These are phyloP conservation scores for Streptopelia turtur DNA, from an alignment of 2,797 vertebrate genomes.

Conservation along the genomic window DNA sequence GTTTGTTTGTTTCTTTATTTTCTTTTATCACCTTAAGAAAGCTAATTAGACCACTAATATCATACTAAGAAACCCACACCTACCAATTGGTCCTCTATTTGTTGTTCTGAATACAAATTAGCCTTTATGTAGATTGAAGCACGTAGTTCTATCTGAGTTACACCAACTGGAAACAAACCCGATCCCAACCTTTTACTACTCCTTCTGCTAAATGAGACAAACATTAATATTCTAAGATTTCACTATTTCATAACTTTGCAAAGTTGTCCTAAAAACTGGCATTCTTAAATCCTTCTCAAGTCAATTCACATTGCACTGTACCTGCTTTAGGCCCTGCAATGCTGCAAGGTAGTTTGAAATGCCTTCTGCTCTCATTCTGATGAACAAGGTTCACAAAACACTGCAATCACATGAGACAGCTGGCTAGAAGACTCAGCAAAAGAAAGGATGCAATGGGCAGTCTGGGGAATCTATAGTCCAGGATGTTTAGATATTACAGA, in stretches of 20 bases:
- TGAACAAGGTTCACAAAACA: background rate
- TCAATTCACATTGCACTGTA: background rate
- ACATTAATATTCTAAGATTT: background rate
- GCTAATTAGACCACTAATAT: background rate
- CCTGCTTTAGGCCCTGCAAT: background rate
- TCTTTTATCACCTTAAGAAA: background rate
- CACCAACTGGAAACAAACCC: background rate
- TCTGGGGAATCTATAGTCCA: background rate
- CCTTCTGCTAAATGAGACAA: background rate
- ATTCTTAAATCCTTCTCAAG: background rate
- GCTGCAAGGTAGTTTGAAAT: background rate
- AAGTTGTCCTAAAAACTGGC: background rate
- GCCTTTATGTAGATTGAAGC: background rate
- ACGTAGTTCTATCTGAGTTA: background rate
- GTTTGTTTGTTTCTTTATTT: background rate
- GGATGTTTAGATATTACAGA: background rate
- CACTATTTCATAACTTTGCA: background rate
- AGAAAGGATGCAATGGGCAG: background rate
- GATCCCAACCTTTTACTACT: background rate
- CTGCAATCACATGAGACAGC: background rate
- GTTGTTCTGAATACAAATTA: background rate
- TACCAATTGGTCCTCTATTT: background rate
- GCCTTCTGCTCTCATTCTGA: background rate
- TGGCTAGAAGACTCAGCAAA: background rate
- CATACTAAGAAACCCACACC: background rate